These are phyloP conservation scores for Ennomos quercinarius DNA, from an alignment of 2,888 invertebrate genomes.

Conservation along the genomic window DNA sequence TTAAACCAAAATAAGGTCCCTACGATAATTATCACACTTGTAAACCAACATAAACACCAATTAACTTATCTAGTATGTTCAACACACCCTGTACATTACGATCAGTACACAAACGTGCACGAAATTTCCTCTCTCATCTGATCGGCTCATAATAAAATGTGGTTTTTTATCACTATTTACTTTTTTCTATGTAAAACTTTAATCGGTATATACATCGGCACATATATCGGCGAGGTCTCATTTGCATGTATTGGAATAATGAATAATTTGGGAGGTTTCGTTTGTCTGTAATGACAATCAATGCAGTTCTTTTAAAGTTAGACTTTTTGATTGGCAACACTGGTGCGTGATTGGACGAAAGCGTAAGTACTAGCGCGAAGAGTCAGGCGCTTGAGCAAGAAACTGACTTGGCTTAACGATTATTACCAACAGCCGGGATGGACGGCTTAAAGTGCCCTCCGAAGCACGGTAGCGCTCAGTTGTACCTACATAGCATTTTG, in stretches of 20 bases:
- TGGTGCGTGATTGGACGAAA: too few species aligned
- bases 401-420: too few species aligned
- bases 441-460: too few species aligned
- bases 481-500: too few species aligned
- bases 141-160: conserved; percentile 84
- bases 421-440: too few species aligned
- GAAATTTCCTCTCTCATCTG: conserved; percentile 65
- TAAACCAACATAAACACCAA: too few species aligned
- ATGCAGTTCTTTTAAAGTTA: neutral
- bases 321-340: too few species aligned
- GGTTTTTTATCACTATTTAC: conserved; percentile 84
- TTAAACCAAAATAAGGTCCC: too few species aligned
- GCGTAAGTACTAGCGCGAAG: too few species aligned
- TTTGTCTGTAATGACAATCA: conserved; percentile 37
- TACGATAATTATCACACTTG: too few species aligned
- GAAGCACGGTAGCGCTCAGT: too few species aligned
- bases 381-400: too few species aligned
- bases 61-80: conserved; percentile 4
- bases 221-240: conserved; percentile 44
- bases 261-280: conserved; percentile 44
- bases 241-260: conserved; percentile 44
- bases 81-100: conserved; percentile 60
- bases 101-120: conserved; percentile 61
- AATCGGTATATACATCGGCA: conserved; percentile 57
- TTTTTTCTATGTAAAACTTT: conserved; percentile 79